Evolutionary conservation across 2,888 invertebrate genomes (phyloP).

Genomic region (Tortrix viridana): DNA sequence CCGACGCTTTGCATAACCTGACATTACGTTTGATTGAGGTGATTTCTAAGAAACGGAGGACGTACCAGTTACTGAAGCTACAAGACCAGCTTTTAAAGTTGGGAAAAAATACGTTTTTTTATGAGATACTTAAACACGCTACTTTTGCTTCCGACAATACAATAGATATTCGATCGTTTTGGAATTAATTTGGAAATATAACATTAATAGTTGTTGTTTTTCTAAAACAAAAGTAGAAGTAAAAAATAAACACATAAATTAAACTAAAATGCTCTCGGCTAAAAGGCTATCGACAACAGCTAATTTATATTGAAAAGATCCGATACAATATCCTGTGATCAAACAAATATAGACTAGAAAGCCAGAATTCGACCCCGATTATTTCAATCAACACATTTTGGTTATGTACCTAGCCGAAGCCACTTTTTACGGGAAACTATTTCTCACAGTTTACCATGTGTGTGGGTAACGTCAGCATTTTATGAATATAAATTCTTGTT

Average conservation of each 20-base stretch:
- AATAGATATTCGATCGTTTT: too few relatives aligned
- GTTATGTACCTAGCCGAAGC: too few relatives aligned
- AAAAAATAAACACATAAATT: constrained; percentile 19
- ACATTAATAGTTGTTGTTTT: too few relatives aligned
- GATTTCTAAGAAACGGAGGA: constrained; percentile 51
- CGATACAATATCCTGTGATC: constrained; percentile 13
- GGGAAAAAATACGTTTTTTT: background rate
- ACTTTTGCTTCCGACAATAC: too few relatives aligned
- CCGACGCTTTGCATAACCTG: constrained; percentile 67
- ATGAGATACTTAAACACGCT: too few relatives aligned
- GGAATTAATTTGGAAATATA: too few relatives aligned
- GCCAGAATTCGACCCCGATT: background rate
- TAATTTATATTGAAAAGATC: constrained; percentile 17
- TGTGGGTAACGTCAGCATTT: too few relatives aligned
- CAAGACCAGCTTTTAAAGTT: background rate
- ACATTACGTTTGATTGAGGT: constrained; percentile 63
- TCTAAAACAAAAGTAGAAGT: background rate
- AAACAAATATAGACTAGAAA: constrained; percentile 11
- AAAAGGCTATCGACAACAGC: constrained; percentile 10
- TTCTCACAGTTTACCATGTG: too few relatives aligned
- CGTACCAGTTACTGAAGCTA: constrained; percentile 37
- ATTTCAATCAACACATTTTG: too few relatives aligned
- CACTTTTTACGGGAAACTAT: too few relatives aligned
- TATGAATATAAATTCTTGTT: too few relatives aligned
- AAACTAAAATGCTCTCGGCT: constrained; percentile 8